Evolutionary conservation across 2,113 vertebrate species (phyloP).

Genomic region (Gorsachius goisagi): DNA sequence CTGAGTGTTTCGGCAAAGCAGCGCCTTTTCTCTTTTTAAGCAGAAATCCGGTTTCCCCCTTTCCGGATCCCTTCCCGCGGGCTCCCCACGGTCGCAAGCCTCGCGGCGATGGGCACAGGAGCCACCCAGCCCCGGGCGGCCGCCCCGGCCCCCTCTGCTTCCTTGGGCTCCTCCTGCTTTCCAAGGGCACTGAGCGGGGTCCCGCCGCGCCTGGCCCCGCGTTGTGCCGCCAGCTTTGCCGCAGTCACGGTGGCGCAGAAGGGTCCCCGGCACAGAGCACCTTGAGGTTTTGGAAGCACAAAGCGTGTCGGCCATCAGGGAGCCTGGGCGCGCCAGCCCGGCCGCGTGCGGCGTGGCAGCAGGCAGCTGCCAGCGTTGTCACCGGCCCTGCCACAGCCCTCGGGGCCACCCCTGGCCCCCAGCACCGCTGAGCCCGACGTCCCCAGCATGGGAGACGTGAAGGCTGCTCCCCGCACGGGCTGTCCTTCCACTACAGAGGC

Average conservation of each 20-base stretch:
- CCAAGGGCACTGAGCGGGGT: not conserved
- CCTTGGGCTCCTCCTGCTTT: not conserved
- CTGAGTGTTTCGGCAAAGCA: conserved; percentile 67
- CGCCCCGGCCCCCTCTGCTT: not conserved
- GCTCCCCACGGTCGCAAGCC: too few relatives aligned
- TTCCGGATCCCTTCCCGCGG: not conserved
- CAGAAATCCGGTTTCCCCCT: conserved; percentile 58
- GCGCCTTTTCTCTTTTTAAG: not conserved
- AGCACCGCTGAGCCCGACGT: not conserved
- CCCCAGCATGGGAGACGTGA: not conserved
- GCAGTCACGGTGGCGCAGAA: not conserved
- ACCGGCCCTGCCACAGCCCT: not conserved
- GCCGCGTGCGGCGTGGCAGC: not conserved
- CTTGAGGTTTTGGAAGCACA: not conserved
- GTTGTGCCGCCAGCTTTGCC: not conserved
- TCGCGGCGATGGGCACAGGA: not conserved
- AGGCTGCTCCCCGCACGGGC: not conserved
- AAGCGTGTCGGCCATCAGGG: not conserved
- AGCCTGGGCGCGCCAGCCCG: not conserved
- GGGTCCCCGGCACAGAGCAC: not conserved
- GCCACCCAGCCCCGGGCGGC: not conserved
- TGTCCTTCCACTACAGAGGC: not conserved
- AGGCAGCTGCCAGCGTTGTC: not conserved
- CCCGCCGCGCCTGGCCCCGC: not conserved
- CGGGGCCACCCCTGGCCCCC: not conserved